These are phyloP conservation scores for Pachydiplax longipennis DNA, from an alignment of 2,888 invertebrate genomes.

Conservation along the genomic window DNA sequence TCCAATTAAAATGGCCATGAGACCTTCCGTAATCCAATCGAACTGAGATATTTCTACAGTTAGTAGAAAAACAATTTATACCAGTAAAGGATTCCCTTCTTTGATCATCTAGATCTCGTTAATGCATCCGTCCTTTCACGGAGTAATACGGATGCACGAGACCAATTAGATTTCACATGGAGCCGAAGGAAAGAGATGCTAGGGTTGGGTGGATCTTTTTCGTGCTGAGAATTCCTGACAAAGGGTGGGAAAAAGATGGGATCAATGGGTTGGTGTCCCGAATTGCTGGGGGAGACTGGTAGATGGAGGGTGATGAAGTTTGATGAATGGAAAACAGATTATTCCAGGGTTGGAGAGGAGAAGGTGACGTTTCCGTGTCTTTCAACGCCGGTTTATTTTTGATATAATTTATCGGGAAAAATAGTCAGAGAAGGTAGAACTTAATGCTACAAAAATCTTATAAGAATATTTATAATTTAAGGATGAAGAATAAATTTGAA, in stretches of 20 bases:
- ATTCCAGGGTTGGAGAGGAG: background rate
- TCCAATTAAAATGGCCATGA: too few relatives aligned
- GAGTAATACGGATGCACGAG: background rate
- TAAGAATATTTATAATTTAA: too few relatives aligned
- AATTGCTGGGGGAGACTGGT: background rate
- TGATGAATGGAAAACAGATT: conserved; percentile 32
- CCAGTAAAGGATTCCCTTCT: too few relatives aligned
- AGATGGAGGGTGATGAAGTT: background rate
- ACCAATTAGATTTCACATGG: background rate
- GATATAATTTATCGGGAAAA: background rate
- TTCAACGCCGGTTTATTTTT: background rate
- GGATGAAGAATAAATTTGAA: too few relatives aligned
- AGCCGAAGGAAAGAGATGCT: background rate
- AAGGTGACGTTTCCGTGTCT: background rate
- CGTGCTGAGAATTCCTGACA: background rate
- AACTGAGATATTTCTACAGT: too few relatives aligned
- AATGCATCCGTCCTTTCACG: background rate
- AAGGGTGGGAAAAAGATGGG: background rate
- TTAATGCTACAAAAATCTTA: too few relatives aligned
- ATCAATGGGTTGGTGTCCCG: background rate
- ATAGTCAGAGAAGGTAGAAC: background rate
- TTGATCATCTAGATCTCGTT: too few relatives aligned
- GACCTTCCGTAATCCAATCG: too few relatives aligned
- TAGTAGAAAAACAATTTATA: too few relatives aligned
- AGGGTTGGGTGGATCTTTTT: background rate